phyloP scores from a whole-genome alignment of 2,888 invertebrate genomes.

The Invenusta paracnida region DNA sequence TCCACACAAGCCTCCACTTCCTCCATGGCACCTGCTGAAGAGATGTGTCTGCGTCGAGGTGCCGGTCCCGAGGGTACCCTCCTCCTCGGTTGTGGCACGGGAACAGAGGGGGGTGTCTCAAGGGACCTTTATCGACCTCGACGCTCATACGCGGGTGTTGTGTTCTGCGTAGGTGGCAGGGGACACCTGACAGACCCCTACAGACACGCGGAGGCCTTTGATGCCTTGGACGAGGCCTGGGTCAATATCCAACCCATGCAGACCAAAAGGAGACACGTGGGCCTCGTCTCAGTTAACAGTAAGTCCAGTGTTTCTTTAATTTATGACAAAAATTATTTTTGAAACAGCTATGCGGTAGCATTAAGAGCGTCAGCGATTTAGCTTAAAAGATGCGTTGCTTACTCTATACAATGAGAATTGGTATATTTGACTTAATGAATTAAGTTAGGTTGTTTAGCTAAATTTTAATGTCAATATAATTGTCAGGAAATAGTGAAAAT shows the following conservation, averaged over 20 bases:
- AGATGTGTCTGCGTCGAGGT: neutral
- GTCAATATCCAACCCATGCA: slow-evolving; percentile 62
- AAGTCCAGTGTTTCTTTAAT: slow-evolving; percentile 43
- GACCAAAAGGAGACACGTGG: slow-evolving; percentile 62
- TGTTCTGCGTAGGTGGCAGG: slow-evolving; percentile 64
- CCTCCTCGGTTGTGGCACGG: neutral
- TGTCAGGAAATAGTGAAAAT: no score
- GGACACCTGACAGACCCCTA: slow-evolving; percentile 63
- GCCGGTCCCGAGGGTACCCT: neutral
- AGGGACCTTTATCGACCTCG: slow-evolving; percentile 2
- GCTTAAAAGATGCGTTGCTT: no score
- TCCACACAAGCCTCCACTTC: neutral
- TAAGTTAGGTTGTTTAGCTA: no score
- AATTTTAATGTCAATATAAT: no score
- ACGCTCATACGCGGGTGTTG: slow-evolving; percentile 53
- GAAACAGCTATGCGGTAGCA: neutral
- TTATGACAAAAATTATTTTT: neutral
- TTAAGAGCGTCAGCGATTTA: no score
- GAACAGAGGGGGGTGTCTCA: no score
- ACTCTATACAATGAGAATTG: no score
- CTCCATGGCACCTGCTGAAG: neutral
- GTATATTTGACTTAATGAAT: no score
- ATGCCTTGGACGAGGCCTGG: slow-evolving; percentile 61
- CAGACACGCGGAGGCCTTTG: slow-evolving; percentile 61
- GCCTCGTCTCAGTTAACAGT: slow-evolving; percentile 61